These are phyloP conservation scores for Branchinecta sandiegonensis DNA, from an alignment of 2,888 invertebrate genomes.

Conservation along the genomic window DNA sequence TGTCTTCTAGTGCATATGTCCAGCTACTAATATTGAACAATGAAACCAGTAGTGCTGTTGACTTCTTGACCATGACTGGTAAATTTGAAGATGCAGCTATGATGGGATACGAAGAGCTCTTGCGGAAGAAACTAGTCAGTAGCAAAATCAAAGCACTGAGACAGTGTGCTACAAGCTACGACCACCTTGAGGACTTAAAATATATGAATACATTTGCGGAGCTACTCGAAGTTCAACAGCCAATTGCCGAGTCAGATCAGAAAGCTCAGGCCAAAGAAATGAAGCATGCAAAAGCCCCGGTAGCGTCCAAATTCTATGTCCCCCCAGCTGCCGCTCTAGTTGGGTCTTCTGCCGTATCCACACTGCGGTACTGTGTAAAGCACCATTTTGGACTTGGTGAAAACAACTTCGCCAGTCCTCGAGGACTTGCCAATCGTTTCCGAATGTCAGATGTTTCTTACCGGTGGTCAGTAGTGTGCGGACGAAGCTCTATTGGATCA, in stretches of 20 bases:
- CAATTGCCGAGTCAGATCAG: neutral
- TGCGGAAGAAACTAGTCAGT: neutral
- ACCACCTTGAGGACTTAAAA: neutral
- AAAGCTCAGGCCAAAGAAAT: neutral
- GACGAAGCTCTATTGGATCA: neutral
- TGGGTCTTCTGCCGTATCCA: neutral
- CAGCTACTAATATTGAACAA: neutral
- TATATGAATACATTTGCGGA: neutral
- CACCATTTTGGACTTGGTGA: neutral
- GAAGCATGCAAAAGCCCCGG: neutral
- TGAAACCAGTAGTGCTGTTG: conserved; percentile 2
- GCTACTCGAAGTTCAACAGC: neutral
- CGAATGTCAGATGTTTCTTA: neutral
- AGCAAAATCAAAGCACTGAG: neutral
- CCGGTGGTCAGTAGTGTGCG: conserved; percentile 1
- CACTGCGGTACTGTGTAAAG: neutral
- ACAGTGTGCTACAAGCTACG: neutral
- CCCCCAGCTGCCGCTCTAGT: conserved; percentile 1
- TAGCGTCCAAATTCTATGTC: neutral
- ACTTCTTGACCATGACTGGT: conserved; percentile 1
- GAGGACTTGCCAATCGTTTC: neutral
- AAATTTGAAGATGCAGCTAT: conserved; percentile 5
- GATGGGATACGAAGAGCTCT: neutral
- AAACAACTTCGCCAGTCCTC: neutral
- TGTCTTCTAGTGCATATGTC: neutral